Percentiles rank a stretch among this genome's conserved stretches.
Conservation (phyloP, 2,888 invertebrate species). For the Pristionchus fissidentatus region DNA sequence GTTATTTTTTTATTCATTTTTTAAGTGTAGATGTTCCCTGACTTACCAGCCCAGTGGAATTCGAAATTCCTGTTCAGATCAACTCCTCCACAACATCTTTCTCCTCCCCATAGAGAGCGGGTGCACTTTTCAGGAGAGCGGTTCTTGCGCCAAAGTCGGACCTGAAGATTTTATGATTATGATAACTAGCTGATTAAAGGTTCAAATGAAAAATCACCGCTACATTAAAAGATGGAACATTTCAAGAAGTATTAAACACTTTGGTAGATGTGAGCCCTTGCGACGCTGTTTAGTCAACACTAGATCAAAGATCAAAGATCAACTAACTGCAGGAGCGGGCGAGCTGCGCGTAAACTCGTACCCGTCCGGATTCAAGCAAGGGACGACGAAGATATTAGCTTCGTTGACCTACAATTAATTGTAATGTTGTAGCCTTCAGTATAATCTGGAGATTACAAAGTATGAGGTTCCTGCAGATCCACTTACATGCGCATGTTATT, state of each 20-base stretch:
- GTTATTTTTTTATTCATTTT: not conserved
- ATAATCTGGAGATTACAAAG: too few species aligned
- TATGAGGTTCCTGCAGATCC: too few species aligned
- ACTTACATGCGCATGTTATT: too few species aligned
- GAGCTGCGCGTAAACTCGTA: conserved; percentile 73
- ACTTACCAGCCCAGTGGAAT: conserved; percentile 71
- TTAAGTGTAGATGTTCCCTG: not conserved
- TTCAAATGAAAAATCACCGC: not conserved
- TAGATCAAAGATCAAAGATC: conserved; percentile 32
- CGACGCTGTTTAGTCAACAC: not conserved
- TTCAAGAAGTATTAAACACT: not conserved
- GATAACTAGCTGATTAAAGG: not conserved
- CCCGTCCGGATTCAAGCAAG: conserved; percentile 74
- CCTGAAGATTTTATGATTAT: conserved; percentile 48
- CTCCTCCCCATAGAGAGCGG: conserved; percentile 67
- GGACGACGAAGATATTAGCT: conserved; percentile 69
- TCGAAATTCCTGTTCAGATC: conserved; percentile 75
- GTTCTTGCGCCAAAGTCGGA: conserved; percentile 75
- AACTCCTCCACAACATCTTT: conserved; percentile 74
- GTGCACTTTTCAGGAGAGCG: conserved; percentile 71
- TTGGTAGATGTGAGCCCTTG: too few species aligned
- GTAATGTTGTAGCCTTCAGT: too few species aligned
- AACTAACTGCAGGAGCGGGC: conserved; percentile 64
- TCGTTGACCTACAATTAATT: conserved; percentile 30
- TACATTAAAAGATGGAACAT: not conserved